phyloP scores from a whole-genome alignment of 1,140 invertebrate genomes.

The Drosophila sproati region DNA sequence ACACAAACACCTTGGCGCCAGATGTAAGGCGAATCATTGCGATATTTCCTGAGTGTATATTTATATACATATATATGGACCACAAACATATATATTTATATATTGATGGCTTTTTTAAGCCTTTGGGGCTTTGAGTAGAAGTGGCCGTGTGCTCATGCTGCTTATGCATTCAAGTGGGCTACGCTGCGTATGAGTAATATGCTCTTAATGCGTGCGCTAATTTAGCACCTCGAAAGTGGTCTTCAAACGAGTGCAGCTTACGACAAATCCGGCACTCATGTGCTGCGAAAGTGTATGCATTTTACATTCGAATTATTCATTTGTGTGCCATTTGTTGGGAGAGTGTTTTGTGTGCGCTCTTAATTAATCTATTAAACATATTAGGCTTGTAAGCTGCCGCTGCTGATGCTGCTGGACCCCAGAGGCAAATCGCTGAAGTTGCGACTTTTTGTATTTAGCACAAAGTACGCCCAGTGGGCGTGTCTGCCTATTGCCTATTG shows the following conservation, averaged over 20 bases:
- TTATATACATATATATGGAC: slow-evolving; percentile 34
- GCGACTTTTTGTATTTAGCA: slow-evolving; percentile 27
- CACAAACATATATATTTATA: slow-evolving; percentile 17
- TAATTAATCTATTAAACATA: slow-evolving; percentile 48
- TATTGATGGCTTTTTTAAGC: slow-evolving; percentile 58
- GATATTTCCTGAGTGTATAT: not conserved
- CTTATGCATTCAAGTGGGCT: slow-evolving; percentile 36
- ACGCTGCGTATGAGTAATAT: slow-evolving; percentile 62
- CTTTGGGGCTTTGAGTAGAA: slow-evolving; percentile 30
- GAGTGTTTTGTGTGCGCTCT: slow-evolving; percentile 21
- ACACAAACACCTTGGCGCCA: too few species aligned
- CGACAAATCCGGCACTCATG: slow-evolving; percentile 15
- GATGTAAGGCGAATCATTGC: too few species aligned
- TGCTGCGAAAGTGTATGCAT: slow-evolving; percentile 3
- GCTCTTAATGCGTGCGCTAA: slow-evolving; percentile 68
- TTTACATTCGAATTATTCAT: slow-evolving; percentile 28
- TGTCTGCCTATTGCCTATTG: slow-evolving; percentile 34
- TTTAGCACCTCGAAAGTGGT: slow-evolving; percentile 62
- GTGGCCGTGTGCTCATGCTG: not conserved
- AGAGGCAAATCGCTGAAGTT: slow-evolving; percentile 35
- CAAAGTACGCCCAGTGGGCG: slow-evolving; percentile 39
- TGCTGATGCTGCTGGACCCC: not conserved
- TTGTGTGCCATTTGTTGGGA: slow-evolving; percentile 30
- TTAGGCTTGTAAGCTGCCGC: slow-evolving; percentile 4
- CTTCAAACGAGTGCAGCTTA: slow-evolving; percentile 56